Evolutionary conservation across 2,113 vertebrate genomes (phyloP), one percentile per base, ranked within the genome.

Genomic region (Hydropotes inermis): DNA sequence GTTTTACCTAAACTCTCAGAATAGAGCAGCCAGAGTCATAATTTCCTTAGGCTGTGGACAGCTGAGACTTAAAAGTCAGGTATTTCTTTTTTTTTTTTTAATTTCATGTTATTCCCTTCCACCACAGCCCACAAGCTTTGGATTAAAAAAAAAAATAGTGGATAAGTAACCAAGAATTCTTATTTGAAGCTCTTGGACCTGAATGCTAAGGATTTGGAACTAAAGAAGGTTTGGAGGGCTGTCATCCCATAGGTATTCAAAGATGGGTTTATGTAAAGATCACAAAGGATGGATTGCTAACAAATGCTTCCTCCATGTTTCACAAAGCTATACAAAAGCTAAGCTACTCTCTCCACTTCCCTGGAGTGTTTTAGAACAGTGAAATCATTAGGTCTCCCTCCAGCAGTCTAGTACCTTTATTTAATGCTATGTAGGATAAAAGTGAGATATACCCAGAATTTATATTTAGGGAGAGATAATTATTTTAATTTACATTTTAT

Each of bases 1-100:
- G 54, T 95, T 97, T 95, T 76, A 57, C 83, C 89, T 96, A 93
- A 93, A 94, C 84, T 97, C 50, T 13, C 60, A 55, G 70, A 97
- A 74, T n/a, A 85, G 50, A 89, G n/a, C 27, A 47, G 78, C 36
- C 39, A 85, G 85, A 55, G 30, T 54, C 84, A 74, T 30, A 94
- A 87, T 94, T 97, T 96, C 82, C 54, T 84, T 36, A 60, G 60
- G 52, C 91, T 4, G 3, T 57, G 39, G n/a, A 96, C 84, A 94
- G 61, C 85, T 92, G 89, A 81, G 50, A 88, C 14, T 89, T 83
- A 57, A 91, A 91, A 70, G 30, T 85, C 82, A 84, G 28, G 82
- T 87, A 60, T 91, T 92, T 95, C 12, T 39, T 7, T 30, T 43
- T 28, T 54, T 21, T 79, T 12, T 81, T 43, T n/a, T 9, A 82